Evolutionary conservation across 1,140 invertebrate genomes (phyloP).

Genomic region (Brachionus sp.): DNA sequence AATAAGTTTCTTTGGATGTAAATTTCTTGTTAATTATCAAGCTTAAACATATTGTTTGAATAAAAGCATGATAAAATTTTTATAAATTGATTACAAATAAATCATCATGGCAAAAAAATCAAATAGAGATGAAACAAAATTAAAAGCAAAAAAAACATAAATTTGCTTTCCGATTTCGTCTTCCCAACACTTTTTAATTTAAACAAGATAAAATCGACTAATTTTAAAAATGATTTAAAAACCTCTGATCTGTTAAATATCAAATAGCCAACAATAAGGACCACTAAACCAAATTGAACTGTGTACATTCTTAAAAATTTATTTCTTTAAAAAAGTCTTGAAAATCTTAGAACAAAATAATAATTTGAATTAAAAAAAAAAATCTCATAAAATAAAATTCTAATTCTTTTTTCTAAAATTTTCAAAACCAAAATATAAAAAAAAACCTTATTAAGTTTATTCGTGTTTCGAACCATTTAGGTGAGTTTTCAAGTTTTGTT

Average conservation of each 20-base stretch:
- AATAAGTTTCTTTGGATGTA: background rate
- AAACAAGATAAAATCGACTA: background rate
- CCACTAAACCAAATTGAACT: background rate
- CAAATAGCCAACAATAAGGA: background rate
- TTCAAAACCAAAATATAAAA: background rate
- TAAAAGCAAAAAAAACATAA: background rate
- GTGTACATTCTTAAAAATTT: background rate
- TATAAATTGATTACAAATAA: background rate
- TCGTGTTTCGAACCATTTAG: background rate
- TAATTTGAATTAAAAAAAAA: too few relatives aligned
- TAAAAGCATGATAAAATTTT: background rate
- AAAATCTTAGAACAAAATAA: too few relatives aligned
- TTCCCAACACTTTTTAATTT: background rate
- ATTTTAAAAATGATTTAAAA: background rate
- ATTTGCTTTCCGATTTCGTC: constrained; percentile 1
- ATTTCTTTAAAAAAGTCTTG: too few relatives aligned
- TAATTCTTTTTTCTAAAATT: background rate
- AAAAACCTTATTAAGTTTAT: background rate
- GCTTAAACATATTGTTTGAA: too few relatives aligned
- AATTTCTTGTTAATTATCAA: background rate
- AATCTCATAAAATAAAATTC: too few relatives aligned
- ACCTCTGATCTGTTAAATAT: background rate
- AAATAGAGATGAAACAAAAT: background rate
- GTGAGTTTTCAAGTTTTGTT: background rate
- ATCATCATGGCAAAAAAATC: background rate